A percentile compares a stretch with the other conserved stretches of the same genome.
phyloP scores from a whole-genome alignment of 2,888 invertebrate species.

The Microlaimidae sp. region DNA sequence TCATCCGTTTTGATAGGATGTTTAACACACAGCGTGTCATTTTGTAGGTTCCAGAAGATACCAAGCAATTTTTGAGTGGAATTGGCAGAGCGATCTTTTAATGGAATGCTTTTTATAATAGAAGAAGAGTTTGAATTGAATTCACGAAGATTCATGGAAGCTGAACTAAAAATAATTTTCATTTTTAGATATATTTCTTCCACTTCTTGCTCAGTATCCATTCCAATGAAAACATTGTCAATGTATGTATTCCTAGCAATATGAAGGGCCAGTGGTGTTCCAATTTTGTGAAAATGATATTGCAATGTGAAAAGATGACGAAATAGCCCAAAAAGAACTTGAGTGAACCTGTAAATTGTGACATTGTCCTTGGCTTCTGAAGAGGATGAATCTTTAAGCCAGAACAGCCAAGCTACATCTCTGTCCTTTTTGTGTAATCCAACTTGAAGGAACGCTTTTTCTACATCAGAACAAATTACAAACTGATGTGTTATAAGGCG shows the following conservation, averaged over 20 bases:
- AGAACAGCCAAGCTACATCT: conserved; percentile 6
- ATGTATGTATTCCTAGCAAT: conserved; percentile 6
- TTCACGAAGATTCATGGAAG: conserved; percentile 12
- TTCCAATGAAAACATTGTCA: conserved; percentile 3
- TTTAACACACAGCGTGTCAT: background rate
- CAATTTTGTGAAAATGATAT: background rate
- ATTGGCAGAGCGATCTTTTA: background rate
- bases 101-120: background rate
- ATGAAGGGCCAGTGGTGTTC: background rate
- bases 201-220: background rate
- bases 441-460: conserved; percentile 8
- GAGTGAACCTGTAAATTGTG: background rate
- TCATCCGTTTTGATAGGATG: background rate
- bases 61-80: background rate
- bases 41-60: conserved; percentile 2
- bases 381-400: background rate
- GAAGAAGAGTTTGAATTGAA: background rate
- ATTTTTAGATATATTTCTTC: conserved; percentile 3
- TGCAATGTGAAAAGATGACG: conserved; percentile 2
- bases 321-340: conserved; percentile 9
- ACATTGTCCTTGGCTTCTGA: background rate
- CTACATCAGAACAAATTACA: conserved; percentile 2
- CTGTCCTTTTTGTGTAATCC: background rate
- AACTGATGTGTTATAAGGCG: background rate
- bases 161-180: background rate